Evolutionary conservation across 2,113 vertebrate genomes (phyloP), one percentile per base, ranked within the genome.

Genomic region (Pollachius pollachius): DNA sequence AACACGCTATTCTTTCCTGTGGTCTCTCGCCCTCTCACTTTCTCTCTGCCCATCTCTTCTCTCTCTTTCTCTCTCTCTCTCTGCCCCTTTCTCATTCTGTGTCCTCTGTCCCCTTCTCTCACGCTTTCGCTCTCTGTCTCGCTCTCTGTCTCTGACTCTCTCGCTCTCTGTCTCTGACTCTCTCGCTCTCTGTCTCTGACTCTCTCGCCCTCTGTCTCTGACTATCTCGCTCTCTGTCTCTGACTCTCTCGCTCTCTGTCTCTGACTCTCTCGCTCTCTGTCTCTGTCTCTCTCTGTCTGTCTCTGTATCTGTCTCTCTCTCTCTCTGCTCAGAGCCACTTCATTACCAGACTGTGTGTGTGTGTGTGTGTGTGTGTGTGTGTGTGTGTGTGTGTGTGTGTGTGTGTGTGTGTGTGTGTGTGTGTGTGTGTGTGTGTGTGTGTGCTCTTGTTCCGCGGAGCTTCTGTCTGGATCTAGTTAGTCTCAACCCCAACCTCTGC

Each of bases 1-100:
- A 77, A 80, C 72, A 79, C 75, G 80, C 75, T 82, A 72, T 75
- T 86, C 74, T 25, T 72, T 85, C 81, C 60, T 66, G 68, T 76
- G 65, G 72, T 65, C 65, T 18, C 48, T 21, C 19, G 13, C 23
- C 48, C 18, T 48, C 41, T 48, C 41, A 2, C 17, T 72, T 69
- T 65, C 17, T 71, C 72, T 75, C 15, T 48, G 16, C 71, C 74
- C 72, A 62, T 76, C 67, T 30, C 30, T 69, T 65, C 17, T 71
- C 75, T 65, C 65, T 18, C 48, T 21, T 15, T 15, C 23, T 19
- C 18, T 48, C 7, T 48, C 41, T 48, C 17, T 72, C 69, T 65
- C 17, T 71, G n/a, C 21, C 56, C n/a, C 16, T 23, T 21, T 52
- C 41, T 37, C 4, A 4, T 27, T 4, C 75, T 86, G 73, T 25